phyloP scores from a whole-genome alignment of 2,888 invertebrate genomes.

The Drosophila longiperda region DNA sequence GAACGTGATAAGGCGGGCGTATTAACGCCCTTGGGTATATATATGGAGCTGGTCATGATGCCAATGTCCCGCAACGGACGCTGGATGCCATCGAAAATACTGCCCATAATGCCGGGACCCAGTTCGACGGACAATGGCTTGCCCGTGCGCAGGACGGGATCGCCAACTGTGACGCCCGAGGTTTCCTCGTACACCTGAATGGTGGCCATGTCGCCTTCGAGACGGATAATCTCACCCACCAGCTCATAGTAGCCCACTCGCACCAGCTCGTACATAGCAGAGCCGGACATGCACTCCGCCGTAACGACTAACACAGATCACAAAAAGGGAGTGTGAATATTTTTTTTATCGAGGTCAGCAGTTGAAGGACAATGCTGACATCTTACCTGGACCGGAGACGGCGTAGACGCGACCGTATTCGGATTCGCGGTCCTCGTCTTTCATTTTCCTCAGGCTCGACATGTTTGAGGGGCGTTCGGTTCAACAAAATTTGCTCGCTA shows the following conservation, averaged over 20 bases:
- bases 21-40: conserved; percentile 99
- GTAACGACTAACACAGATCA: conserved; percentile 92
- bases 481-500: conserved; percentile 54
- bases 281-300: conserved; percentile 99
- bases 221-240: conserved; percentile 99
- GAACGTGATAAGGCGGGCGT: conserved; percentile 93
- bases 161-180: conserved; percentile 99
- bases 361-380: conserved; percentile 53
- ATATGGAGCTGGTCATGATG: conserved; percentile 96
- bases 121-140: conserved; percentile 99
- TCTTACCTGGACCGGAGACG: conserved; percentile 97
- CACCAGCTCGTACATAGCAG: conserved; percentile 99
- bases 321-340: not conserved
- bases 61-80: conserved; percentile 98
- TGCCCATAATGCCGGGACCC: conserved; percentile 99
- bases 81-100: conserved; percentile 99
- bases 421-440: conserved; percentile 92
- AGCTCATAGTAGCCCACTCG: conserved; percentile 98
- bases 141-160: conserved; percentile 98
- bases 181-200: conserved; percentile 99
- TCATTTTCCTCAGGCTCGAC: conserved; percentile 78
- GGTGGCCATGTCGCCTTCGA: conserved; percentile 99
- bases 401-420: conserved; percentile 97
- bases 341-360: conserved; percentile 34
- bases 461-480: conserved; percentile 65